Conservation (phyloP, 2,888 invertebrate genomes). For the Dorcus parallelipipedus region DNA sequence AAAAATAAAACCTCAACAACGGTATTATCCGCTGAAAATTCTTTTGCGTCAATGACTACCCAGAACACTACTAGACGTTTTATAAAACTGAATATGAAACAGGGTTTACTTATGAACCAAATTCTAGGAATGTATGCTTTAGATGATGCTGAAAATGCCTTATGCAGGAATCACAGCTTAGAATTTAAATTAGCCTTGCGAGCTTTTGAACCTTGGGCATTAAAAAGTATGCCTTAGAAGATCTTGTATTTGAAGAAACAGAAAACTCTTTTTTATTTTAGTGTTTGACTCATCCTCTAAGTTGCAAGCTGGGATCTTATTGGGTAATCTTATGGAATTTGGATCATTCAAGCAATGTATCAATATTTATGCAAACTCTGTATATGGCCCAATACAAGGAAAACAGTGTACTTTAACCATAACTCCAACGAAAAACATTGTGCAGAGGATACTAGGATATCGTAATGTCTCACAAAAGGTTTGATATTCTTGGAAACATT, state of each 20-base stretch:
- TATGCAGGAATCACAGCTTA: slow-evolving; percentile 35
- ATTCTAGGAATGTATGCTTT: slow-evolving; percentile 35
- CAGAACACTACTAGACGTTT: slow-evolving; percentile 9
- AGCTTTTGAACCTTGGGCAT: slow-evolving; percentile 40
- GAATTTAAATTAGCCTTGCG: slow-evolving; percentile 35
- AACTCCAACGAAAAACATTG: slow-evolving; percentile 26
- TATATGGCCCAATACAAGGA: slow-evolving; percentile 40
- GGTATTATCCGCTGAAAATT: too few species aligned
- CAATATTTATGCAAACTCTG: slow-evolving; percentile 24
- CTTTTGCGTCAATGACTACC: too few species aligned
- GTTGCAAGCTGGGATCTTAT: slow-evolving; percentile 47
- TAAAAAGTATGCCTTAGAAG: slow-evolving; percentile 34
- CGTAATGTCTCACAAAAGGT: slow-evolving; percentile 34
- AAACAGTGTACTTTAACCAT: slow-evolving; percentile 45
- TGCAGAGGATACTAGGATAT: slow-evolving; percentile 30
- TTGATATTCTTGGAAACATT: slow-evolving; percentile 1
- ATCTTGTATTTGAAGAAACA: neutral
- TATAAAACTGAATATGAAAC: slow-evolving; percentile 37
- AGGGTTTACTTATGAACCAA: slow-evolving; percentile 40
- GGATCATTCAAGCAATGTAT: slow-evolving; percentile 51
- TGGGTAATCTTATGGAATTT: slow-evolving; percentile 47
- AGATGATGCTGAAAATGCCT: slow-evolving; percentile 25
- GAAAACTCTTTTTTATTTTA: slow-evolving; percentile 25
- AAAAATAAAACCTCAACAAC: too few species aligned
- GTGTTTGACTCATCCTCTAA: slow-evolving; percentile 54